These are phyloP conservation scores for Palythoa heliodiscus DNA, from an alignment of 92 coral and sea anemone genomes.

Conservation along the genomic window DNA sequence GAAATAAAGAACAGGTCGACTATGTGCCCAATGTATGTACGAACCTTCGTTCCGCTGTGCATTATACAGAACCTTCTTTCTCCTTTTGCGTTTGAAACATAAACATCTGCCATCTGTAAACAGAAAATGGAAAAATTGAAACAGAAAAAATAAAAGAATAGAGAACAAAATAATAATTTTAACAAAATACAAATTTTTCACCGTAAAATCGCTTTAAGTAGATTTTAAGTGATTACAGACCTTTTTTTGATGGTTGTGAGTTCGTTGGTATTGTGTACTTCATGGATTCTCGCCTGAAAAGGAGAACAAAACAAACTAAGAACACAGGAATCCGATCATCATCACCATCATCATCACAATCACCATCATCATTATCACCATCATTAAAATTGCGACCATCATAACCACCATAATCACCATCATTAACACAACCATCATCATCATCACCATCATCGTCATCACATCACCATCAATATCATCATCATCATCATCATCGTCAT, in stretches of 20 bases:
- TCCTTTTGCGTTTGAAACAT: slow-evolving; percentile 84
- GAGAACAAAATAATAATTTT: background rate
- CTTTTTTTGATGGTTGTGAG: slow-evolving; percentile 58
- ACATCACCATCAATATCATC: background rate
- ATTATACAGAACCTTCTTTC: slow-evolving; percentile 83
- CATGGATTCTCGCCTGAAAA: slow-evolving; percentile 79
- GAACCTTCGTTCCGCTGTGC: slow-evolving; percentile 82
- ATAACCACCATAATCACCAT: no score
- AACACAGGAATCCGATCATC: background rate
- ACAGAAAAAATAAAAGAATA: background rate
- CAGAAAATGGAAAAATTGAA: background rate
- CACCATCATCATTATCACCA: background rate
- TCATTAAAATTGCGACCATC: background rate
- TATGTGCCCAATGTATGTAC: background rate
- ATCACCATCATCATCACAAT: no score
- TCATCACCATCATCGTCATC: no score
- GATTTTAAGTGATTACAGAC: background rate
- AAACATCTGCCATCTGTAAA: slow-evolving; percentile 71
- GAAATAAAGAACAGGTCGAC: background rate
- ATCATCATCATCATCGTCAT: no score
- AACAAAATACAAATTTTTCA: background rate
- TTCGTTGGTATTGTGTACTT: slow-evolving; percentile 72
- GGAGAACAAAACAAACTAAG: background rate
- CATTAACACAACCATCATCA: background rate
- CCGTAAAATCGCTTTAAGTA: background rate